Percentiles rank a stretch among this genome's conserved stretches.
Evolutionary conservation across 2,113 vertebrate genomes (phyloP).

Genomic region (Mesoclemmys tuberculata): DNA sequence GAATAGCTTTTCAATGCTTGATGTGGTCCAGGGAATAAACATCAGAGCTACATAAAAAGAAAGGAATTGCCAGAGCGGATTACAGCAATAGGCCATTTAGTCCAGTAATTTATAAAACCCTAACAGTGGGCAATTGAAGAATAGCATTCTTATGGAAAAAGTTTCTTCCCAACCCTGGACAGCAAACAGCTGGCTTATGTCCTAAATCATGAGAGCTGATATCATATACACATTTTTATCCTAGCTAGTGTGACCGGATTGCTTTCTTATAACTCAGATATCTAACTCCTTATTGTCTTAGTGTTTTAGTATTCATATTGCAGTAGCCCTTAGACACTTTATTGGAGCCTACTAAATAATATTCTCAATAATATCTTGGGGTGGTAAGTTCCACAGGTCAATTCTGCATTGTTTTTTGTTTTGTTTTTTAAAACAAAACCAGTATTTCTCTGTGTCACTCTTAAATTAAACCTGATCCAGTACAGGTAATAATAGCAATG

Average conservation of each 20-base stretch:
- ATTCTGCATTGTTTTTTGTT: rapidly evolving
- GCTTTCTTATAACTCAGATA: rapidly evolving
- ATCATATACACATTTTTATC: background rate
- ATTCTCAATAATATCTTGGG: rapidly evolving
- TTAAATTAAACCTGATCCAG: background rate
- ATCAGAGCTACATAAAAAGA: background rate
- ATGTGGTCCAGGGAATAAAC: background rate
- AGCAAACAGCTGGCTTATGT: background rate
- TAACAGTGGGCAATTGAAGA: background rate
- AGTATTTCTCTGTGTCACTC: background rate
- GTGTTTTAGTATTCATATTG: rapidly evolving
- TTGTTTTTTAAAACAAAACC: background rate
- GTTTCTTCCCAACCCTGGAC: rapidly evolving
- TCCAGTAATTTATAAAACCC: background rate
- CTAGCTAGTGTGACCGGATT: background rate
- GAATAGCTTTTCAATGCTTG: background rate
- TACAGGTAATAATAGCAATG: background rate
- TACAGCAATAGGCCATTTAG: background rate
- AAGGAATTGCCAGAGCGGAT: background rate
- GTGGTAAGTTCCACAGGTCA: background rate
- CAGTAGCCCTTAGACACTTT: background rate
- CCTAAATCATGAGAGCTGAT: background rate
- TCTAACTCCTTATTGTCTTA: rapidly evolving
- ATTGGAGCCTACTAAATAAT: background rate
- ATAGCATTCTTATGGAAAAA: background rate